Percentiles rank a stretch among this genome's conserved stretches.
phyloP scores from a whole-genome alignment of 2,797 vertebrate genomes.

The Heliangelus exortis region DNA sequence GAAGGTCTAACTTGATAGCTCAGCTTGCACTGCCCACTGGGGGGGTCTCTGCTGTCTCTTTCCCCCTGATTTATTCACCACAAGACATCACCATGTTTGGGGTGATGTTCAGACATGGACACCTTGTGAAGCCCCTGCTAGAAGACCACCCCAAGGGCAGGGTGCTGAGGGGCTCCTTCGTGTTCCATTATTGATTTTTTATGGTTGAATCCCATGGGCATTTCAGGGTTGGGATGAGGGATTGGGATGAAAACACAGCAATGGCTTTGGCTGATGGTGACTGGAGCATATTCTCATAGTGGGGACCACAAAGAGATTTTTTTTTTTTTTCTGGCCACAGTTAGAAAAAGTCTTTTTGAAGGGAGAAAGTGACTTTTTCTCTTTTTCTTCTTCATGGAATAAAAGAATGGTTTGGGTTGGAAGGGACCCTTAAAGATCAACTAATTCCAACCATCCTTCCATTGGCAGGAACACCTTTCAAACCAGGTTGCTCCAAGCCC shows the following conservation, averaged over 20 bases:
- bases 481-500: no score
- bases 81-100: fast-evolving
- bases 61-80: neutral
- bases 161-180: neutral
- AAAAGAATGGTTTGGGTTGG: no score
- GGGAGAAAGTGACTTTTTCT: neutral
- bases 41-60: neutral
- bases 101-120: neutral
- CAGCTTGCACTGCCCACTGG: fast-evolving
- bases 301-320: neutral
- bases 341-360: neutral
- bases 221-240: neutral
- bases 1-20: neutral
- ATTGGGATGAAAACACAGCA: neutral
- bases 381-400: neutral
- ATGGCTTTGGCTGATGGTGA: neutral
- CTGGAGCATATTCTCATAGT: neutral
- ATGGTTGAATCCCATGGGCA: neutral
- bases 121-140: neutral
- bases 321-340: neutral
- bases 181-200: neutral
- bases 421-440: no score
- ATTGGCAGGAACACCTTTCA: no score
- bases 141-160: fast-evolving
- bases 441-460: no score